These are phyloP conservation scores for Gila robusta DNA, from an alignment of 2,797 vertebrate genomes.

Conservation along the genomic window DNA sequence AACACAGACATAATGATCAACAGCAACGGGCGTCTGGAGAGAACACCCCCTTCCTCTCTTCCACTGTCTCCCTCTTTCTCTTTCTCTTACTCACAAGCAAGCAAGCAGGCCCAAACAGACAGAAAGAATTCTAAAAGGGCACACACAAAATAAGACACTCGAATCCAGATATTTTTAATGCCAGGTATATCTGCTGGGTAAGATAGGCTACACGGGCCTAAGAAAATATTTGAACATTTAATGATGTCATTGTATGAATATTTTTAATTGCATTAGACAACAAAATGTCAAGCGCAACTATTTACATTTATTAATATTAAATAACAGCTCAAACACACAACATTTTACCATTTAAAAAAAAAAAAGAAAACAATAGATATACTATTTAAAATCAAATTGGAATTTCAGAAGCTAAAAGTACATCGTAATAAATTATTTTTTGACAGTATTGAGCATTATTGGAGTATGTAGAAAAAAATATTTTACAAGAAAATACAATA, in stretches of 20 bases:
- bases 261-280: background rate
- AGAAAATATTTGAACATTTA: background rate
- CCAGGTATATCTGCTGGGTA: background rate
- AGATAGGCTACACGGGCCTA: background rate
- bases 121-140: background rate
- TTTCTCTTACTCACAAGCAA: background rate
- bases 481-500: background rate
- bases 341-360: background rate
- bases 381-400: background rate
- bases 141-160: background rate
- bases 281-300: background rate
- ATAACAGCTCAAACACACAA: background rate
- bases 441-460: background rate
- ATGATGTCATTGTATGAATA: background rate
- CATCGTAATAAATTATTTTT: background rate
- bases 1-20: constrained; percentile 84
- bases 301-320: background rate
- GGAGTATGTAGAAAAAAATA: too few relatives aligned
- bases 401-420: background rate
- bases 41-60: constrained; percentile 62
- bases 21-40: constrained; percentile 82
- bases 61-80: background rate
- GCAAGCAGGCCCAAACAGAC: background rate
- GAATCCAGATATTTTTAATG: background rate
- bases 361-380: background rate